These are phyloP conservation scores for Drosophila persimilis DNA, from an alignment of 1,140 invertebrate species.

Conservation along the genomic window DNA sequence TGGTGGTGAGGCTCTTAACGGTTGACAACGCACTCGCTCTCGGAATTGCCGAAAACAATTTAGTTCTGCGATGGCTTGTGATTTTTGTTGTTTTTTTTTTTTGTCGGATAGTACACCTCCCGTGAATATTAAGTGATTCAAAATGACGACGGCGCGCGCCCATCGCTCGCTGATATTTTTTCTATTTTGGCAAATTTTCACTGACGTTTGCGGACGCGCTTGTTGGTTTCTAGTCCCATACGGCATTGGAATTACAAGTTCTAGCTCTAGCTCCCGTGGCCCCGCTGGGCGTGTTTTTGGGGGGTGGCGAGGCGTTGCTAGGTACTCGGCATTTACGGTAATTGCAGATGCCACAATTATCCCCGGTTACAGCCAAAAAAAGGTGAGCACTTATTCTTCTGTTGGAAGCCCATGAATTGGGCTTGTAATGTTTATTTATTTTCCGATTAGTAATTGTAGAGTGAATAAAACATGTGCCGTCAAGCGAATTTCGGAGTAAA, in stretches of 20 bases:
- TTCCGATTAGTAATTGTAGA: not conserved
- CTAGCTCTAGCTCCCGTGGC: not conserved
- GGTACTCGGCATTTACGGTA: constrained; percentile 25
- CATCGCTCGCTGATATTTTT: constrained; percentile 22
- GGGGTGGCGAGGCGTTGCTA: not conserved
- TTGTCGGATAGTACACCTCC: constrained; percentile 23
- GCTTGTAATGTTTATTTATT: constrained; percentile 23
- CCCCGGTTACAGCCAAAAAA: constrained; percentile 10
- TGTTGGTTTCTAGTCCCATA: constrained; percentile 49
- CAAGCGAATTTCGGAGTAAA: no score
- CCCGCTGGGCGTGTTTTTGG: no score
- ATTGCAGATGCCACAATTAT: constrained; percentile 41
- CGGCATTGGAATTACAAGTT: constrained; percentile 23
- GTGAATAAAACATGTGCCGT: not conserved
- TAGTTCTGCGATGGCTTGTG: constrained; percentile 58
- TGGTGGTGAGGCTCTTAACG: constrained; percentile 34
- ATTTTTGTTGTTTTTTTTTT: constrained; percentile 28
- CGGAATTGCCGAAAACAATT: constrained; percentile 28
- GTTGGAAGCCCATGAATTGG: not conserved
- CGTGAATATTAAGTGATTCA: constrained; percentile 63
- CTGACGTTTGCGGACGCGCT: constrained; percentile 75
- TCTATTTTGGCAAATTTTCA: constrained; percentile 56
- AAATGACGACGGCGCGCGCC: constrained; percentile 35
- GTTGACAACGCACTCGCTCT: constrained; percentile 34
- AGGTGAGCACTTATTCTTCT: constrained; percentile 6